Base-by-base conservation (phyloP, 2,797 vertebrate species). In the Coranthus polyacanthus region DNA sequence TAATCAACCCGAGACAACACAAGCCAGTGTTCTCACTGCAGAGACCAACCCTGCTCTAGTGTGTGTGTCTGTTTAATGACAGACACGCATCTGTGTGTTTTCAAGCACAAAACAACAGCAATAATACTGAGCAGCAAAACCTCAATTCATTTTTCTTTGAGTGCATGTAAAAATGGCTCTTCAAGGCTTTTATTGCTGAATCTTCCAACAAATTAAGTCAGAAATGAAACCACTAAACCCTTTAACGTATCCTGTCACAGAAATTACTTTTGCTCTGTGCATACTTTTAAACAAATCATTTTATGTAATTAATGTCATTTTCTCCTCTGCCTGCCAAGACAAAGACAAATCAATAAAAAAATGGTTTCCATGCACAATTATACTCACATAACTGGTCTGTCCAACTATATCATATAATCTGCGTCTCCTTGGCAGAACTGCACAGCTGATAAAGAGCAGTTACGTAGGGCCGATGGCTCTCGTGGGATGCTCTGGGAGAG, bases 371-470 rank as follows among this genome's bases (percentile, higher is more conserved):
- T 26, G 49, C 17, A 52, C 49, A 79, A 38, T 61, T 44, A 77
- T 80, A 88, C 84, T 87, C 72, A 85, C 77, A 81, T 53, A 82
- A 77, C 47, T 26, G 45, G 20, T 65, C 24, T 59, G 20, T 68
- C 65, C 76, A 61, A 51, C 53, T 64, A 67, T 70, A 68, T 63
- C n/a, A 79, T 72, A 49, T 59, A 55, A 54, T 37, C 37, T 12
- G 36, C 2, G 42, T 78, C 68, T 71, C 68, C 65, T 80, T 36
- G 34, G 75, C 62, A 71, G 55, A 39, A 60, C 78, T 60, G 53
- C 70, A 71, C 68, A 65, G 77, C 79, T 83, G 80, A 88, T 72
- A 60, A 71, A 81, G 76, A 74, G 71, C 46, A 87, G 75, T 68
- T 82, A 79, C 36, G 68, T 64, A 4, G 26, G 59, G 68, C 68